phyloP scores from a whole-genome alignment of 2,113 vertebrate species.

The Myanophis thanlyinensis region DNA sequence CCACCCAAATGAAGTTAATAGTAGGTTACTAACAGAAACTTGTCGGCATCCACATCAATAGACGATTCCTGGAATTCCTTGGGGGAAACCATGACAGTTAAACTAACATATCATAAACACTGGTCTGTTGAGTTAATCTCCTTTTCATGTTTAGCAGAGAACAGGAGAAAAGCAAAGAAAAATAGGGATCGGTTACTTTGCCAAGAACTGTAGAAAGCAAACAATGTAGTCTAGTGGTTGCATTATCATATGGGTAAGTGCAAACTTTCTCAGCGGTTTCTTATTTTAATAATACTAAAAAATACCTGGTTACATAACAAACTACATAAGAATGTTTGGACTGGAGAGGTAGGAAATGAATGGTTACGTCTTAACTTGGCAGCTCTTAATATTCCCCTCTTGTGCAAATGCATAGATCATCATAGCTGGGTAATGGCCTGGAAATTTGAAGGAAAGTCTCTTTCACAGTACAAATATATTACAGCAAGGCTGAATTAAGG shows the following conservation, averaged over 20 bases:
- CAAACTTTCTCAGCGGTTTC: neutral
- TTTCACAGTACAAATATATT: neutral
- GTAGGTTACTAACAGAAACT: neutral
- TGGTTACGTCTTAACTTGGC: neutral
- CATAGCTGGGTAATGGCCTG: neutral
- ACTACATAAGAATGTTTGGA: neutral
- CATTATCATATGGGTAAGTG: neutral
- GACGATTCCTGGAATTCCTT: neutral
- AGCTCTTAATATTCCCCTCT: neutral
- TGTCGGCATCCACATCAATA: neutral
- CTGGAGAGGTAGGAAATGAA: conserved; percentile 17
- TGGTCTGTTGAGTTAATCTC: neutral
- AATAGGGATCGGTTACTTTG: neutral
- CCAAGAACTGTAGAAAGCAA: neutral
- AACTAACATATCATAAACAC: neutral
- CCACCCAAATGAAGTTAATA: neutral
- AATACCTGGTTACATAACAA: conserved; percentile 3
- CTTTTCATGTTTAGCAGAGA: neutral
- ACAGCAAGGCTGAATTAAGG: neutral
- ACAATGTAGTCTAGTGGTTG: neutral
- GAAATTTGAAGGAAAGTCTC: conserved; percentile 1
- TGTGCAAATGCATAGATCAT: conserved; percentile 9
- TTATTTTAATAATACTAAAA: conserved; percentile 1
- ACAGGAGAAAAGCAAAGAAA: neutral
- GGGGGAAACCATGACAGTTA: neutral